These are phyloP conservation scores for Vannuccia rotundouncinata DNA, from an alignment of 2,888 invertebrate species.

Conservation along the genomic window DNA sequence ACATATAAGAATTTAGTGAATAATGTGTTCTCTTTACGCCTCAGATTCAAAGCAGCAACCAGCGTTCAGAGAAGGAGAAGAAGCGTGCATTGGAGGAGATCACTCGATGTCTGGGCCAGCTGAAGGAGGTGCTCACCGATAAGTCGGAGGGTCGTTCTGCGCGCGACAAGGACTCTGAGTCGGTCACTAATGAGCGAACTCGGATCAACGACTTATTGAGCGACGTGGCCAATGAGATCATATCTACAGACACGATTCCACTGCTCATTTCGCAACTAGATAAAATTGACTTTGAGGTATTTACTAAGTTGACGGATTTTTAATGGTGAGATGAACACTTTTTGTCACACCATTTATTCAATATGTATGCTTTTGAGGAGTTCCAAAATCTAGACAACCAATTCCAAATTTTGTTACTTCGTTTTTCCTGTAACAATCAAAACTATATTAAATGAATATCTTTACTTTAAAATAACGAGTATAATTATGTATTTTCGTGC, in stretches of 20 bases:
- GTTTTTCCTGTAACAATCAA: no score
- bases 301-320: neutral
- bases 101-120: slow-evolving; percentile 6
- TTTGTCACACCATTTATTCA: no score
- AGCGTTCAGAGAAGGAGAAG: slow-evolving; percentile 29
- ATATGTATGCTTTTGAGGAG: no score
- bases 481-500: no score
- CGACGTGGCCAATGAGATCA: slow-evolving; percentile 33
- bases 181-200: neutral
- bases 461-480: no score
- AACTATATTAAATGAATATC: no score
- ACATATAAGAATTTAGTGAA: no score
- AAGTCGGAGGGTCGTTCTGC: slow-evolving; percentile 29
- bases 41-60: neutral
- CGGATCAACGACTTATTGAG: slow-evolving; percentile 34
- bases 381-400: no score
- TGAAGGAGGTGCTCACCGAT: slow-evolving; percentile 34
- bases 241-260: slow-evolving; percentile 4
- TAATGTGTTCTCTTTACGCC: no score
- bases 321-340: neutral
- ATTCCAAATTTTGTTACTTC: no score
- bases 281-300: slow-evolving; percentile 29
- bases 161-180: slow-evolving; percentile 33
- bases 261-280: slow-evolving; percentile 18
- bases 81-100: slow-evolving; percentile 34